A percentile compares a stretch with the other conserved stretches of the same genome.
These are phyloP conservation scores for Cacatua alba DNA, from an alignment of 2,113 vertebrate species.

Conservation along the genomic window DNA sequence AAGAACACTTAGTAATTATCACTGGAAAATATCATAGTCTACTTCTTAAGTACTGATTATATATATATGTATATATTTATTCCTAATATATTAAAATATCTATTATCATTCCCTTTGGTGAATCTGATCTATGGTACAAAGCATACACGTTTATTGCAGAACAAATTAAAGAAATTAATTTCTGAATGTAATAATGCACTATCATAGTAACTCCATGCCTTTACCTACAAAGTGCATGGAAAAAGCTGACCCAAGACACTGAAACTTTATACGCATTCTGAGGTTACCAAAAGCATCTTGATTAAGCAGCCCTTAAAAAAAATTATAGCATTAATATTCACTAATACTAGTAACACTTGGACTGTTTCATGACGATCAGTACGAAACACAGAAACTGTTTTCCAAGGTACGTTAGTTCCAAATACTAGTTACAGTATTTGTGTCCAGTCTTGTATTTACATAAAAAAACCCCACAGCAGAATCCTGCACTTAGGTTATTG, in stretches of 20 bases:
- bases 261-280: not conserved
- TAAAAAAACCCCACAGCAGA: not conserved
- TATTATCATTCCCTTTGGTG: constrained; percentile 20
- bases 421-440: not conserved
- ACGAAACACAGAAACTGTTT: not conserved
- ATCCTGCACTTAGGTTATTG: not conserved
- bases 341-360: not conserved
- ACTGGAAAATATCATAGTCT: constrained; percentile 28
- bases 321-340: not conserved
- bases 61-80: not conserved
- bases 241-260: not conserved
- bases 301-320: constrained; percentile 18
- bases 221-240: not conserved
- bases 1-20: constrained; percentile 59
- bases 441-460: not conserved
- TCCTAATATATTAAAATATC: constrained; percentile 41
- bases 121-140: constrained; percentile 30
- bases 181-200: not conserved
- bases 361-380: not conserved
- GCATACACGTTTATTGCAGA: not conserved
- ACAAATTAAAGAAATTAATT: not conserved
- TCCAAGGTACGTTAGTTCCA: not conserved
- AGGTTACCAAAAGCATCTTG: not conserved
- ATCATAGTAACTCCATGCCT: not conserved
- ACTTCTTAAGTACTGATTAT: not conserved